phyloP scores from a whole-genome alignment of 1,140 invertebrate genomes.

The Lepidurus couesii region DNA sequence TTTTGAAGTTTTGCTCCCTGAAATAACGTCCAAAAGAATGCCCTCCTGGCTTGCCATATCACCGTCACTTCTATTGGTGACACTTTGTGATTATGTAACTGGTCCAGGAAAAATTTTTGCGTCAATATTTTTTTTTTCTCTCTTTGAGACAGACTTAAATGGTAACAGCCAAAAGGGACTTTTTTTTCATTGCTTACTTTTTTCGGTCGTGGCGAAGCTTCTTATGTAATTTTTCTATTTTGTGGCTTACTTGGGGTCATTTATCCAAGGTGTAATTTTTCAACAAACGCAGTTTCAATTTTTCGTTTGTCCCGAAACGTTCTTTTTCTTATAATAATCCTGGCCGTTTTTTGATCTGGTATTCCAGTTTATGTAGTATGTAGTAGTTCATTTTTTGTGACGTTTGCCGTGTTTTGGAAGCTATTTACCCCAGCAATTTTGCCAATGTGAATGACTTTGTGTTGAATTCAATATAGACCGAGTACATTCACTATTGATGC shows the following conservation, averaged over 20 bases:
- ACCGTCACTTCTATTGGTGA: conserved; percentile 18
- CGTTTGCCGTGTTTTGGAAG: conserved; percentile 13
- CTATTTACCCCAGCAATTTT: conserved; percentile 14
- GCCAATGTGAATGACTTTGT: background rate
- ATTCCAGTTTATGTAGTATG: conserved; percentile 7
- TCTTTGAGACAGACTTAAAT: conserved; percentile 2
- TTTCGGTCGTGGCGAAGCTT: background rate
- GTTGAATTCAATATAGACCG: too few relatives aligned
- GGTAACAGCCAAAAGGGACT: background rate
- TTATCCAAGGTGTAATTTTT: conserved; percentile 16
- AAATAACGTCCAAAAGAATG: conserved; percentile 1
- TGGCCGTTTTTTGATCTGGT: conserved; percentile 14
- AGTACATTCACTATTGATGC: too few relatives aligned
- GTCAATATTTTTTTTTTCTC: background rate
- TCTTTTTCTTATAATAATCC: conserved; percentile 13
- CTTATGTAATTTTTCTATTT: background rate
- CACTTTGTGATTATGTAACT: background rate
- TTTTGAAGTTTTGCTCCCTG: background rate
- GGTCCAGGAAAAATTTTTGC: background rate
- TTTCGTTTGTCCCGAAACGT: background rate
- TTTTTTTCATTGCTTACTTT: background rate
- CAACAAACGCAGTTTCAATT: background rate
- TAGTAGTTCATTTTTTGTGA: background rate
- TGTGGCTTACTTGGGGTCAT: conserved; percentile 1
- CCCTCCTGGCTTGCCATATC: conserved; percentile 20